Conservation (phyloP, 2,797 vertebrate species). For the Falco novaeseelandiae region DNA sequence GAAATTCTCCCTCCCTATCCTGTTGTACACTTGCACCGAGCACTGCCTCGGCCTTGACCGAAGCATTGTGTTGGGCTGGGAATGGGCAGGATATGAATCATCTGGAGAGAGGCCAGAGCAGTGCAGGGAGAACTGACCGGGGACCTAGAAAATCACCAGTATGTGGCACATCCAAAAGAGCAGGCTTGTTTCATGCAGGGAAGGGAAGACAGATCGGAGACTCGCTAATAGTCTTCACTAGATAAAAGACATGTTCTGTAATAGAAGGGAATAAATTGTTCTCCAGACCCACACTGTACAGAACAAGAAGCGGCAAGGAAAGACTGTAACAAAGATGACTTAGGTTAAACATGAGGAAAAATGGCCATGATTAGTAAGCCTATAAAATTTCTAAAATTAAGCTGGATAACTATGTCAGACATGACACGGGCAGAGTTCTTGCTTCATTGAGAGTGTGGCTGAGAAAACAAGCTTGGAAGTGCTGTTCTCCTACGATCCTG, state of each 20-base stretch:
- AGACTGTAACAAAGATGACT: not conserved
- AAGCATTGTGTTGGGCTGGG: not conserved
- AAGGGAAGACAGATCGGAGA: not conserved
- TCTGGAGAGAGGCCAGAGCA: not conserved
- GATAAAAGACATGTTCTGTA: not conserved
- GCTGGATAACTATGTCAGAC: not conserved
- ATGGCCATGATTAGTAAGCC: not conserved
- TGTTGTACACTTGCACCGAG: not conserved
- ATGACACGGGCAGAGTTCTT: not conserved
- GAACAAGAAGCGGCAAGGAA: not conserved
- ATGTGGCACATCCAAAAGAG: not conserved
- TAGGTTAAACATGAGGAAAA: not conserved
- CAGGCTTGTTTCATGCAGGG: not conserved
- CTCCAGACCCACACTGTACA: not conserved
- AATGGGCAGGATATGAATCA: not conserved
- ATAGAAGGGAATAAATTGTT: not conserved
- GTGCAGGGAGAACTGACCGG: not conserved
- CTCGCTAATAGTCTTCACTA: not conserved
- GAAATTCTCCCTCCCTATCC: not conserved
- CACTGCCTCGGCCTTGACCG: fast-evolving
- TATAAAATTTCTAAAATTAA: not conserved
- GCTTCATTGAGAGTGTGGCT: fast-evolving
- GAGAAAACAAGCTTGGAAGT: not conserved
- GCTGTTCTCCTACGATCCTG: not conserved
- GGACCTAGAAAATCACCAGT: not conserved